These are phyloP conservation scores for Platycheirus albimanus DNA, from an alignment of 2,888 invertebrate genomes.

Conservation along the genomic window DNA sequence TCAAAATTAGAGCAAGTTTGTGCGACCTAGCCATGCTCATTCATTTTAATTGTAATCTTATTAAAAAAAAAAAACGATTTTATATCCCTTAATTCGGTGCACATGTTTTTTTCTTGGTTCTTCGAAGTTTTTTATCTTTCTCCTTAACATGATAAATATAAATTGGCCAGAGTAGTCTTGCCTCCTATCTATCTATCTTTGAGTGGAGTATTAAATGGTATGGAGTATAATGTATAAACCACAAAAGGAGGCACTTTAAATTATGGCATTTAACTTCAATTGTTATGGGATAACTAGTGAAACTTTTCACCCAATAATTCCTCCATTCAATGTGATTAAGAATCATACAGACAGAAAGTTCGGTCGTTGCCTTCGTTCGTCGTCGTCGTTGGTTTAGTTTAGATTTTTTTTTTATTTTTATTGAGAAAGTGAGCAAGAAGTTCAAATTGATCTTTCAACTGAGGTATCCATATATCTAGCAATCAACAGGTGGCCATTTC, in stretches of 20 bases:
- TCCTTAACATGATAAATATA: not conserved
- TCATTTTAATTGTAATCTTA: not conserved
- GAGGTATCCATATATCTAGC: slow-evolving; percentile 49
- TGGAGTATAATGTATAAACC: not conserved
- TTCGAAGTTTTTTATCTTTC: not conserved
- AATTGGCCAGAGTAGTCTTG: not conserved
- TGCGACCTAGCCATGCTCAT: not conserved
- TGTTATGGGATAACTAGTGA: slow-evolving; percentile 47
- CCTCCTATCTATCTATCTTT: too few relatives aligned
- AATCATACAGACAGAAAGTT: slow-evolving; percentile 51
- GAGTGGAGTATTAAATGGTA: not conserved
- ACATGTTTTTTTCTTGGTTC: not conserved
- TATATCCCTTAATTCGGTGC: not conserved
- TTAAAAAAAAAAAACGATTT: not conserved
- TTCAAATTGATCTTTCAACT: slow-evolving; percentile 69
- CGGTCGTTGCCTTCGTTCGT: too few relatives aligned
- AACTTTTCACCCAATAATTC: slow-evolving; percentile 64
- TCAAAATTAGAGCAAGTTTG: too few relatives aligned
- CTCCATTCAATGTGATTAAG: slow-evolving; percentile 60
- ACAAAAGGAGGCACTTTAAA: slow-evolving; percentile 38
- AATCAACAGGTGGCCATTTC: slow-evolving; percentile 58
- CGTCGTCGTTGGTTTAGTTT: too few relatives aligned
- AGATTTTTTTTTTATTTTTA: not conserved
- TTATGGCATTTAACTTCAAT: slow-evolving; percentile 63
- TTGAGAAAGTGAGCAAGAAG: slow-evolving; percentile 58